A percentile compares a stretch with the other conserved stretches of the same genome.
Evolutionary conservation across 2,113 vertebrate genomes (phyloP).

Genomic region (Empidonax alnorum): DNA sequence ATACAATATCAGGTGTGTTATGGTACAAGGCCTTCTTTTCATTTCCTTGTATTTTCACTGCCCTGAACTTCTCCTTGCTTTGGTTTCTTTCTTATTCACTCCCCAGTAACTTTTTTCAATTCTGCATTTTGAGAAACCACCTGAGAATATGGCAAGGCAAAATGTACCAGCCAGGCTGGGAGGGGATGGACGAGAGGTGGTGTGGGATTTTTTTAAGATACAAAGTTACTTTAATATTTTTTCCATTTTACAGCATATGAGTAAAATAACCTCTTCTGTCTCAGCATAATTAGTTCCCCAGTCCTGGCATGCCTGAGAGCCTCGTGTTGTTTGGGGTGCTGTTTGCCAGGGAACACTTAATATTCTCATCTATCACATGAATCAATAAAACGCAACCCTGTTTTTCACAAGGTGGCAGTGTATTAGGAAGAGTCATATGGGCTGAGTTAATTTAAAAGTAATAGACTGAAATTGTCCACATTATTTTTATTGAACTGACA

Average conservation of each 20-base stretch:
- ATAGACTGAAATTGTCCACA: constrained; percentile 69
- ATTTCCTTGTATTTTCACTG: background rate
- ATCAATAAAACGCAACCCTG: constrained; percentile 45
- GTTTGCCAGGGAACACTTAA: constrained; percentile 48
- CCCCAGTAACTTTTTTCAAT: background rate
- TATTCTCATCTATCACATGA: constrained; percentile 69
- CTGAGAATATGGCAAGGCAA: background rate
- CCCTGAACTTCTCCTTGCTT: background rate
- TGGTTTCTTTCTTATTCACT: background rate
- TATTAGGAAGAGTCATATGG: constrained; percentile 58
- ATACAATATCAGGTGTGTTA: background rate
- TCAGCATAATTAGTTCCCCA: constrained; percentile 40
- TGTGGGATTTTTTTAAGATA: background rate
- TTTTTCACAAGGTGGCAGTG: constrained; percentile 60
- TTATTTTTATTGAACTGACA: constrained; percentile 65
- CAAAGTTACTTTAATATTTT: background rate
- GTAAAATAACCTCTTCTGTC: background rate
- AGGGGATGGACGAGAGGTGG: background rate
- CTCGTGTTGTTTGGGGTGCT: constrained; percentile 12
- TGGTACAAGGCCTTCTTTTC: background rate
- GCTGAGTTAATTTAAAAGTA: constrained; percentile 76
- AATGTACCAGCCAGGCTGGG: background rate
- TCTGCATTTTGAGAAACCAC: background rate
- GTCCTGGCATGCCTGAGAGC: background rate
- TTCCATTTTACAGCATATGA: background rate